Evolutionary conservation across 2,888 invertebrate species (phyloP).

Genomic region (Lycaena phlaeas): DNA sequence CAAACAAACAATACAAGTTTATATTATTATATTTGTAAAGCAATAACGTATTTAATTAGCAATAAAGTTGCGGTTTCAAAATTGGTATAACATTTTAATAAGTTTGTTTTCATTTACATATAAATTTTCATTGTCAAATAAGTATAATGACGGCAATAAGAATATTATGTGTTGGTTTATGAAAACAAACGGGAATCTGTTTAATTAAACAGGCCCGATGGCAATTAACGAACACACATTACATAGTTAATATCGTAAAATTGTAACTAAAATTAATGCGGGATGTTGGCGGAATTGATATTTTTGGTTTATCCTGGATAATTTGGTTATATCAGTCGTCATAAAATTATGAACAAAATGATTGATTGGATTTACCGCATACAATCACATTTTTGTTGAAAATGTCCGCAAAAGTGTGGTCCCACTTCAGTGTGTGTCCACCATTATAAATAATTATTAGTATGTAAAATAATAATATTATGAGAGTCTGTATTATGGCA

Average conservation of each 20-base stretch:
- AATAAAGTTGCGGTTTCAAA: constrained; percentile 1
- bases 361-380: not conserved
- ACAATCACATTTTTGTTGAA: too few species aligned
- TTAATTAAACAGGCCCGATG: constrained; percentile 24
- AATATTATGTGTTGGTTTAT: constrained; percentile 16
- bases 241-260: constrained; percentile 20
- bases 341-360: constrained; percentile 9
- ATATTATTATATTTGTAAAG: too few species aligned
- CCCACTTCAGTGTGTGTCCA: too few species aligned
- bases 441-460: too few species aligned
- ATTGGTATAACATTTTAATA: constrained; percentile 8
- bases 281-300: constrained; percentile 10
- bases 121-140: constrained; percentile 4
- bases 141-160: constrained; percentile 9
- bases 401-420: too few species aligned
- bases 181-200: constrained; percentile 21
- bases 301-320: too few species aligned
- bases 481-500: too few species aligned
- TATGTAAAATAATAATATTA: too few species aligned
- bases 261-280: constrained; percentile 12
- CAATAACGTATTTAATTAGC: constrained; percentile 6
- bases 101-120: constrained; percentile 9
- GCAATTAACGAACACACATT: constrained; percentile 21
- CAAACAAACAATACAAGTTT: constrained; percentile 1
- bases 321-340: not conserved